phyloP scores from a whole-genome alignment of 2,113 vertebrate genomes.

The Semnornis frantzii region DNA sequence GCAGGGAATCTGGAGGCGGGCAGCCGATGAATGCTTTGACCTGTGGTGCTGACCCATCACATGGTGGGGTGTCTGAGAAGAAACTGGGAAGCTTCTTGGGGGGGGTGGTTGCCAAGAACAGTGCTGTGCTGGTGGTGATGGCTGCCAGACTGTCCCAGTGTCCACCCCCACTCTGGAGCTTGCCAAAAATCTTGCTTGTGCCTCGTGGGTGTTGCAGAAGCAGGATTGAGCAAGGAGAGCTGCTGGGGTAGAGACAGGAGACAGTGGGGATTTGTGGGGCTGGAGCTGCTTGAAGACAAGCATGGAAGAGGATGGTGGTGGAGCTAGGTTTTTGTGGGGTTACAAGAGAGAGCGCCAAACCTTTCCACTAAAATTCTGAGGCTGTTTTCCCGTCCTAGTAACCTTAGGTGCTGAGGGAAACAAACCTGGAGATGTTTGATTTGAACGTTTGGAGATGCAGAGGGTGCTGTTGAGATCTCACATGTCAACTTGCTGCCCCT shows the following conservation, averaged over 20 bases:
- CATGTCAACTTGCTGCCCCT: rapidly evolving
- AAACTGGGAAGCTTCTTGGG: background rate
- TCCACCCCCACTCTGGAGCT: background rate
- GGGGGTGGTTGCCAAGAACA: background rate
- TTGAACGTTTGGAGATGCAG: background rate
- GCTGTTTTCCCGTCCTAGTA: background rate
- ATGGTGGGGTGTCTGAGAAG: background rate
- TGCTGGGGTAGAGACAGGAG: background rate
- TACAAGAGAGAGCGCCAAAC: background rate
- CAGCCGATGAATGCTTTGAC: background rate
- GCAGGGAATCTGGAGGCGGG: background rate
- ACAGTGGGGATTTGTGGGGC: background rate
- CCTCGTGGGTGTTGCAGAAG: background rate
- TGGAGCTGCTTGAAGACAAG: background rate
- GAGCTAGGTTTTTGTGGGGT: background rate
- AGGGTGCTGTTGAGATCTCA: background rate
- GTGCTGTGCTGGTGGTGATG: background rate
- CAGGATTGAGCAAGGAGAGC: background rate
- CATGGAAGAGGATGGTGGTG: background rate
- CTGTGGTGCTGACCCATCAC: background rate
- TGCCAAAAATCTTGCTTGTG: background rate
- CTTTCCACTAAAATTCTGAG: background rate
- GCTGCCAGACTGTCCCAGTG: slow-evolving; percentile 34
- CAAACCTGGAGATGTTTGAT: background rate
- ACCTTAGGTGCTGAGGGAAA: background rate